A percentile compares a stretch with the other conserved stretches of the same genome.
phyloP scores from a whole-genome alignment of 2,888 invertebrate species.

The Aquatica leii region DNA sequence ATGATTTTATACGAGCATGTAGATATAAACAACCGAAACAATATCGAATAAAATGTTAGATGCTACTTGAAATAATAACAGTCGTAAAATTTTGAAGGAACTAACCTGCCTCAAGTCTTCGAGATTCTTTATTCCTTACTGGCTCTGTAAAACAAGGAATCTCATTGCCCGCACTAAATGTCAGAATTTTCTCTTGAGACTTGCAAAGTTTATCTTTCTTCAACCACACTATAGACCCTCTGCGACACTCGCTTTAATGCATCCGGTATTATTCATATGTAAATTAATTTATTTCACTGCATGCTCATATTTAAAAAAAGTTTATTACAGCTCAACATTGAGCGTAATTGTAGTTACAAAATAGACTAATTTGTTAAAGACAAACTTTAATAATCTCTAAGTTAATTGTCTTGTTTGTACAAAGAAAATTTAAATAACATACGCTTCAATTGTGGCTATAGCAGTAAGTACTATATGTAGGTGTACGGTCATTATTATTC shows the following conservation, averaged over 20 bases:
- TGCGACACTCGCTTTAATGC: neutral
- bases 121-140: slow-evolving; percentile 43
- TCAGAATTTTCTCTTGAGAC: slow-evolving; percentile 39
- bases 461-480: too few relatives aligned
- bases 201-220: slow-evolving; percentile 30
- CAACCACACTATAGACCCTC: slow-evolving; percentile 27
- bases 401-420: too few relatives aligned
- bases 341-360: too few relatives aligned
- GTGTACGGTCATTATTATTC: too few relatives aligned
- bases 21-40: slow-evolving; percentile 20
- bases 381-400: too few relatives aligned
- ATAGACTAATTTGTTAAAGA: too few relatives aligned
- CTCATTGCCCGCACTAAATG: slow-evolving; percentile 45
- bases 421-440: too few relatives aligned
- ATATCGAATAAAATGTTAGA: slow-evolving; percentile 25
- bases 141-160: slow-evolving; percentile 42
- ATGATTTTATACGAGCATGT: slow-evolving; percentile 12
- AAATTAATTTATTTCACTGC: too few relatives aligned
- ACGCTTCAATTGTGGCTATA: too few relatives aligned
- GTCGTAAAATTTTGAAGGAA: slow-evolving; percentile 39
- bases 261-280: too few relatives aligned
- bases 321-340: too few relatives aligned
- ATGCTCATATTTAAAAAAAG: too few relatives aligned
- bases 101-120: slow-evolving; percentile 41
- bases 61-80: slow-evolving; percentile 40